These are phyloP conservation scores for Gymnosoma rotundatum DNA, from an alignment of 2,888 invertebrate species.

Conservation along the genomic window DNA sequence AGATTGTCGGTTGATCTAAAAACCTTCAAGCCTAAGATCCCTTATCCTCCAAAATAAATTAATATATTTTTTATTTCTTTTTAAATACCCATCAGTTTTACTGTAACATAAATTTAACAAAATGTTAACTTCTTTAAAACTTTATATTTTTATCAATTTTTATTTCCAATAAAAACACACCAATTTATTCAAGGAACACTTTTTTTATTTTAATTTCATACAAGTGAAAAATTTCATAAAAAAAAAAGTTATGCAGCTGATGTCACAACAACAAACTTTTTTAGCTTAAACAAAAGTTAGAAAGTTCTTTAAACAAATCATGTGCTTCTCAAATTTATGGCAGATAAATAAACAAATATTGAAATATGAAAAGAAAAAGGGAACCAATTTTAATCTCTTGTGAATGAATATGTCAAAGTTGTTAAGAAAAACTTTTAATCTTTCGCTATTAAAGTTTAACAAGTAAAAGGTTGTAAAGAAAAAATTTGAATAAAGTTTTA, in stretches of 20 bases:
- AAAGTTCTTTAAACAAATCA: slow-evolving; percentile 3
- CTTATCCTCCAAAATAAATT: too few relatives aligned
- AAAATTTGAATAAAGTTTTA: too few relatives aligned
- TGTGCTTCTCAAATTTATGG: slow-evolving; percentile 23
- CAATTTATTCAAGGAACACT: background rate
- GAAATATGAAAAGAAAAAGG: background rate
- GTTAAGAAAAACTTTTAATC: slow-evolving; percentile 34
- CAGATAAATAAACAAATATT: slow-evolving; percentile 33
- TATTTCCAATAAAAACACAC: background rate
- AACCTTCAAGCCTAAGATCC: too few relatives aligned
- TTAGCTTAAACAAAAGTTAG: background rate
- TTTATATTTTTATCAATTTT: background rate
- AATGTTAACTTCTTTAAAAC: background rate
- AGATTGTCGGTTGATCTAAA: too few relatives aligned
- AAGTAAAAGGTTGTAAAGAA: background rate
- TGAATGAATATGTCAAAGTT: slow-evolving; percentile 33
- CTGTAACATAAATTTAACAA: too few relatives aligned
- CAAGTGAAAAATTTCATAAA: slow-evolving; percentile 33
- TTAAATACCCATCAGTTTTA: too few relatives aligned
- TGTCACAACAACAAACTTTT: background rate
- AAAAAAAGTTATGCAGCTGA: slow-evolving; percentile 46
- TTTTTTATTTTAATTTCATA: background rate
- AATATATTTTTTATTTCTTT: too few relatives aligned
- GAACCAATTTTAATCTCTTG: background rate
- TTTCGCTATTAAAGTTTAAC: slow-evolving; percentile 12